These are phyloP conservation scores for Mus spicilegus DNA, from an alignment of 2,113 vertebrate species.

Conservation along the genomic window DNA sequence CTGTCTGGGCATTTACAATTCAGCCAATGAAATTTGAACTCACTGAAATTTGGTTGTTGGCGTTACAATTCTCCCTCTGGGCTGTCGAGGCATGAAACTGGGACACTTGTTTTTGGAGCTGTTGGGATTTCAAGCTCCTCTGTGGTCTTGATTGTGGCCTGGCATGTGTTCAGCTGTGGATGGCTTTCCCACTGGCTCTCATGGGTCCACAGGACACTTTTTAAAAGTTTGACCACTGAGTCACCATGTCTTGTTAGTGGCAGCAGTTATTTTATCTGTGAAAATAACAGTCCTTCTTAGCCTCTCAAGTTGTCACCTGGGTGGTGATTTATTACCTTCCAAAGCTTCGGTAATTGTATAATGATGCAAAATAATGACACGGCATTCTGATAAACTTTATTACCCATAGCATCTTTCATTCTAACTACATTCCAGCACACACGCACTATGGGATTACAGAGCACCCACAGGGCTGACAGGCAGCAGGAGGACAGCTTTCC, in stretches of 20 bases:
- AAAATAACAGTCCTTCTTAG: constrained; percentile 75
- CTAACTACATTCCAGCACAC: constrained; percentile 38
- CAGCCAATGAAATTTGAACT: neutral
- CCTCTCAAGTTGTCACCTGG: constrained; percentile 75
- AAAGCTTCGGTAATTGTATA: constrained; percentile 77
- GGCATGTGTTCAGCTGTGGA: constrained; percentile 18
- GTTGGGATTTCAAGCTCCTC: neutral
- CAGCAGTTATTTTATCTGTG: constrained; percentile 73
- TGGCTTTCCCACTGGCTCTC: constrained; percentile 9
- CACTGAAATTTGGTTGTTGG: neutral
- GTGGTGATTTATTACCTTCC: constrained; percentile 79
- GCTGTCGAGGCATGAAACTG: neutral
- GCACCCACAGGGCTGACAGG: neutral
- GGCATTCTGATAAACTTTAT: constrained; percentile 76
- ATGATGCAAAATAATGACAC: constrained; percentile 81
- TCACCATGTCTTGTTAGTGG: constrained; percentile 68
- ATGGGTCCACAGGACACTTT: constrained; percentile 7
- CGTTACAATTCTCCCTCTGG: neutral
- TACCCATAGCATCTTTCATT: constrained; percentile 70
- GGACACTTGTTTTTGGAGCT: constrained; percentile 33
- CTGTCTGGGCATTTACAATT: neutral
- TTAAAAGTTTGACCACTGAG: constrained; percentile 67
- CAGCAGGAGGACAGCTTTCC: neutral
- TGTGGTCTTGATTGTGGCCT: neutral
- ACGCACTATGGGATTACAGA: neutral